Evolutionary conservation across 2,797 vertebrate genomes (phyloP).

Genomic region (Ctenopoma multispine): DNA sequence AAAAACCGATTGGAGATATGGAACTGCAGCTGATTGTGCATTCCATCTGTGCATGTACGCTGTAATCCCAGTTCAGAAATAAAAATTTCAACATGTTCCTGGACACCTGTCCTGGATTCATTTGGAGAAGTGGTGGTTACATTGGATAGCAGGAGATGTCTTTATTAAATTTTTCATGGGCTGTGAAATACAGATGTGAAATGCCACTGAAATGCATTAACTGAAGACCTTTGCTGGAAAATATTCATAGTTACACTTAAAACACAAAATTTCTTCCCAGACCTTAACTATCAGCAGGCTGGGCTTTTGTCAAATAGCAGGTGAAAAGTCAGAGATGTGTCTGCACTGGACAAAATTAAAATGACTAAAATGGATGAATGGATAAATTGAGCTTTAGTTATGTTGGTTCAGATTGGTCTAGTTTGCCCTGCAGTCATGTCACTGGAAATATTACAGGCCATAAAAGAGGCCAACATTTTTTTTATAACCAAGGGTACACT

Average conservation of each 20-base stretch:
- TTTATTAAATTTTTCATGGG: neutral
- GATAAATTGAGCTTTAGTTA: constrained; percentile 9
- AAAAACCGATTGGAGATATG: neutral
- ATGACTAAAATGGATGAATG: neutral
- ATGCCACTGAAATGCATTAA: neutral
- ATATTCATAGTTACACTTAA: neutral
- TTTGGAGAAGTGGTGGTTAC: neutral
- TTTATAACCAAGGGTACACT: neutral
- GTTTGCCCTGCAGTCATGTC: neutral
- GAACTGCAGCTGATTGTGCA: neutral
- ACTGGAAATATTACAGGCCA: constrained; percentile 10
- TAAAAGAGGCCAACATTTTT: constrained; percentile 9
- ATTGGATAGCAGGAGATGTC: neutral
- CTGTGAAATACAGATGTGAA: neutral
- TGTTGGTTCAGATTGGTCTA: neutral
- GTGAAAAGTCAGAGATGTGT: neutral
- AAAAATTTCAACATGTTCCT: neutral
- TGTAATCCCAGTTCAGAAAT: constrained; percentile 3
- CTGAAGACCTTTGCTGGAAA: neutral
- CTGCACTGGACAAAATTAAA: neutral
- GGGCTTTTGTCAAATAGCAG: neutral
- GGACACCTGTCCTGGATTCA: neutral
- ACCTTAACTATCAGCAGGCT: neutral
- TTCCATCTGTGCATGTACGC: neutral
- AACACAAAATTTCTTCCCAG: neutral